Evolutionary conservation across 2,888 invertebrate genomes (phyloP).

Genomic region (Anagyrus pseudococci): DNA sequence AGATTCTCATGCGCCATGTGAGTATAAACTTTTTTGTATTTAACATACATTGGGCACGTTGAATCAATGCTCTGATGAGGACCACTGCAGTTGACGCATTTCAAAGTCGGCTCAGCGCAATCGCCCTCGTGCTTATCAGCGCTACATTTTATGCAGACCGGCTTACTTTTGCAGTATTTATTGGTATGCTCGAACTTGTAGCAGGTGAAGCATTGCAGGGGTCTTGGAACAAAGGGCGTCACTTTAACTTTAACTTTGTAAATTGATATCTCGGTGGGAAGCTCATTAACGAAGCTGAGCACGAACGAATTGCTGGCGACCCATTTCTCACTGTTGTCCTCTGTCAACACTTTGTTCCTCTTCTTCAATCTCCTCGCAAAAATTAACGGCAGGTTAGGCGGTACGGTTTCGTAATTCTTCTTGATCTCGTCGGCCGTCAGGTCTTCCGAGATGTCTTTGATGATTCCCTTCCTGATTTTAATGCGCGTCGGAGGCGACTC

Average conservation of each 20-base stretch:
- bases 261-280: background rate
- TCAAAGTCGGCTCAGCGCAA: background rate
- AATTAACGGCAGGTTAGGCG: no score
- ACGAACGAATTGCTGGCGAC: no score
- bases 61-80: conserved; percentile 1
- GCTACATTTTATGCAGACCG: background rate
- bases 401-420: no score
- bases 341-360: no score
- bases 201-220: conserved; percentile 2
- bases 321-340: no score
- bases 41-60: background rate
- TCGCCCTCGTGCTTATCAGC: no score
- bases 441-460: no score
- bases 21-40: background rate
- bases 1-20: conserved; percentile 15
- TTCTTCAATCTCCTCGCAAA: no score
- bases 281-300: no score
- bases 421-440: no score
- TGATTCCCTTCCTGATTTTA: no score
- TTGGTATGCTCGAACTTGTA: background rate
- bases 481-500: no score
- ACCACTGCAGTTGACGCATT: conserved; percentile 10
- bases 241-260: background rate
- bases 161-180: conserved; percentile 2
- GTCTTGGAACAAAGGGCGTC: background rate